Conservation (phyloP, 2,113 vertebrate species). For the Urocynchramus pylzowi region DNA sequence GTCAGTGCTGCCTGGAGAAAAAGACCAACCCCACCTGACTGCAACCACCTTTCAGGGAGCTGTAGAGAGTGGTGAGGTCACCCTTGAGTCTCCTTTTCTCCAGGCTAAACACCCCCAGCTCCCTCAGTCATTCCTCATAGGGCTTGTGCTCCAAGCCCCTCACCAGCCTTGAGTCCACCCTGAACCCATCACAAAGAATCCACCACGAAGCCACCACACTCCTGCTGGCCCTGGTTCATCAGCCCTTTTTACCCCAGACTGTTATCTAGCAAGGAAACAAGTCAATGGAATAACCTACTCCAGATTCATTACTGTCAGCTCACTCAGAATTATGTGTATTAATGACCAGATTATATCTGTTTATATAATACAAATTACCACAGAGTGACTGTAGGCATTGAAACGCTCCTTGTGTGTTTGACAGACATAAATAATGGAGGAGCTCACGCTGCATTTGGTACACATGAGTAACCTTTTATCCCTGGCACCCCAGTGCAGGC, state of each 20-base stretch:
- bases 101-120: neutral
- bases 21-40: neutral
- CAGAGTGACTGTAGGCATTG: constrained; percentile 29
- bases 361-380: constrained; percentile 63
- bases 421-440: constrained; percentile 66
- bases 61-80: neutral
- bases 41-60: neutral
- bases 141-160: neutral
- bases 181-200: neutral
- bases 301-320: constrained; percentile 63
- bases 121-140: rapidly evolving
- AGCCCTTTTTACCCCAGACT: neutral
- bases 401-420: constrained; percentile 53
- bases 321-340: constrained; percentile 61
- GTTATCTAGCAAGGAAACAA: neutral
- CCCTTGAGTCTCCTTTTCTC: neutral
- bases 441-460: constrained; percentile 46
- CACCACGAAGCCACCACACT: neutral
- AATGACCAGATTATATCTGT: constrained; percentile 68
- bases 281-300: neutral
- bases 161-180: neutral
- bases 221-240: neutral
- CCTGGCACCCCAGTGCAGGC: constrained; percentile 26
- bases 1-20: neutral
- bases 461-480: constrained; percentile 64